phyloP scores from a whole-genome alignment of 2,888 invertebrate genomes.

The Aspidiotus rigidus region DNA sequence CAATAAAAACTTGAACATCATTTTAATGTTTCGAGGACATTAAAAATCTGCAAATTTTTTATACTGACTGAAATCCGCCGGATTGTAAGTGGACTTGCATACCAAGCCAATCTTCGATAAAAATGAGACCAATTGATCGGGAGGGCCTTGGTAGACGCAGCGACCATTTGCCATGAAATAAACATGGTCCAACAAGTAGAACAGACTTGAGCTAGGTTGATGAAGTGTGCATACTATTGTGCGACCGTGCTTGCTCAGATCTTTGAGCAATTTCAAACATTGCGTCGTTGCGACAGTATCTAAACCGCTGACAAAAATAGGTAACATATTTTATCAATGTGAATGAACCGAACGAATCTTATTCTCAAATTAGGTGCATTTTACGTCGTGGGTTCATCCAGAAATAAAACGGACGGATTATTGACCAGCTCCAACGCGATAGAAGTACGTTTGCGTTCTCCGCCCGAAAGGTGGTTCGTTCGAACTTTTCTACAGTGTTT shows the following conservation, averaged over 20 bases:
- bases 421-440: constrained; percentile 70
- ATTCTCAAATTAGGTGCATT: not conserved
- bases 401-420: constrained; percentile 70
- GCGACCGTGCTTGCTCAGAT: constrained; percentile 60
- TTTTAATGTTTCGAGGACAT: not conserved
- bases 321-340: not conserved
- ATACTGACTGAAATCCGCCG: constrained; percentile 56
- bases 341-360: not conserved
- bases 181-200: constrained; percentile 62
- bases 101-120: constrained; percentile 54
- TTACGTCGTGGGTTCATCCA: constrained; percentile 73
- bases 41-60: not conserved
- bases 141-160: constrained; percentile 59
- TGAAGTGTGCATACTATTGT: constrained; percentile 72
- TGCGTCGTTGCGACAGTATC: constrained; percentile 66
- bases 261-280: constrained; percentile 57
- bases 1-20: constrained; percentile 35
- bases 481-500: constrained; percentile 56
- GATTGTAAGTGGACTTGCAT: constrained; percentile 69
- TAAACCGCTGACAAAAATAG: constrained; percentile 47
- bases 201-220: constrained; percentile 67
- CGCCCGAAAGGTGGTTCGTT: constrained; percentile 61
- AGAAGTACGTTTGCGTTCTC: constrained; percentile 64
- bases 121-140: constrained; percentile 59
- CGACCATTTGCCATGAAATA: constrained; percentile 56